phyloP scores from a whole-genome alignment of 92 coral and sea anemone genomes.

The Porites rus region DNA sequence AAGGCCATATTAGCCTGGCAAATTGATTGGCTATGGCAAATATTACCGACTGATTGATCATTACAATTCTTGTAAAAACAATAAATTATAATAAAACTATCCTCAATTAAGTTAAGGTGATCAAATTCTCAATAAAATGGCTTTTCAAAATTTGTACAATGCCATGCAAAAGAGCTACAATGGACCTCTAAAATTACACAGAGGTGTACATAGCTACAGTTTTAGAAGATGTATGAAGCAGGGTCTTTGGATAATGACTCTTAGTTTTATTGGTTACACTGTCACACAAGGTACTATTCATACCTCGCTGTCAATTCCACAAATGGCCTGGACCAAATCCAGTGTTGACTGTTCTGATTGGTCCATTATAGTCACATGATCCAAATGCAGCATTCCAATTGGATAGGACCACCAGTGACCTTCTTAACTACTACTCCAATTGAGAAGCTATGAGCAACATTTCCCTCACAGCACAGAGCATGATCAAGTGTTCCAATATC shows the following conservation, averaged over 20 bases:
- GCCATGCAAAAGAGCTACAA: not conserved
- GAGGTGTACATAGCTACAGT: not conserved
- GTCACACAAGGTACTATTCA: not conserved
- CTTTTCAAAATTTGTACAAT: not conserved
- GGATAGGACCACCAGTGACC: not conserved
- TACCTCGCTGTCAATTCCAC: not conserved
- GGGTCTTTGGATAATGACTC: too few relatives aligned
- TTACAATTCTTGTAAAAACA: not conserved
- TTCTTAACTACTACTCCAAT: not conserved
- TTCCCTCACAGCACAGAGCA: not conserved
- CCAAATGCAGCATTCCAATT: not conserved
- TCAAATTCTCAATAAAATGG: not conserved
- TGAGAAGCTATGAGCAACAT: not conserved
- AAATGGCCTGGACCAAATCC: not conserved
- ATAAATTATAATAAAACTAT: not conserved
- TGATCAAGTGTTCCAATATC: not conserved
- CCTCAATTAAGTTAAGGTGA: not conserved
- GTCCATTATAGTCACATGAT: not conserved
- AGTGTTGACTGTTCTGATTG: not conserved
- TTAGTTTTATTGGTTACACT: not conserved
- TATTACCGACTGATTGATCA: not conserved
- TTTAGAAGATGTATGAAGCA: too few relatives aligned
- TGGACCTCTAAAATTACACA: not conserved
- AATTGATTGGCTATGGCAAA: not conserved
- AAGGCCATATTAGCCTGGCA: not conserved